Base-by-base conservation (phyloP, 1,140 invertebrate species). In the Bicyclus anynana region DNA sequence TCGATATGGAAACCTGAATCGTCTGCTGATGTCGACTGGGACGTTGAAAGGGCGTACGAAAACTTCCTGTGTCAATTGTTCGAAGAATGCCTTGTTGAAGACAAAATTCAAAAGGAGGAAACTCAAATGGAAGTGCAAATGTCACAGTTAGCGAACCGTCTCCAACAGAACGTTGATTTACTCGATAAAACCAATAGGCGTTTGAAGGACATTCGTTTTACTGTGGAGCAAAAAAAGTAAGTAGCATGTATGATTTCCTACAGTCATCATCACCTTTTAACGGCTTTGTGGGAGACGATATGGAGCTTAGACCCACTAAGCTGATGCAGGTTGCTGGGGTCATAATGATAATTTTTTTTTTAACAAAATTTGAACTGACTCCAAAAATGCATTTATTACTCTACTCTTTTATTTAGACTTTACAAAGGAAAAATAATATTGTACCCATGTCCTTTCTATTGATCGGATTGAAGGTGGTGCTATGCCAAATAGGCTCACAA, bases 191-290 rank as follows among this genome's bases (percentile, higher is more conserved):
- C 84, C 5, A 81, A 78, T 50, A 63, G 72, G 23, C 58, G 86
- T 10, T 35, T 89, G 9, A 84, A 80, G 35, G 78, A 86, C 38
- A 81, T 89, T 35, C 75, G 72, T n/a, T 89, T 89, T 68, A 71
- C 82, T 53, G 77, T 74, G 5, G 82, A 87, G 56, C 84, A 87
- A 57, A 79, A 89, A 48, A 78, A 84, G 87, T 86, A 63, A 54
- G 66, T 70, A 42, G n/a, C 7, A 4, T 51, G 18, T 33, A 48
- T 16, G 13, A 2, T 44, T 13, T 14, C 21, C 13, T n/a, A n/a
- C n/a, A n/a, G n/a, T n/a, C n/a, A n/a, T n/a, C n/a, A n/a, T n/a
- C n/a, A n/a, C n/a, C n/a, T n/a, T n/a, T n/a, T n/a, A n/a, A n/a
- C n/a, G n/a, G n/a, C n/a, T n/a, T n/a, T n/a, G n/a, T n/a, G n/a